These are phyloP conservation scores for Maccullochella peelii DNA, from an alignment of 2,113 vertebrate species.

Conservation along the genomic window DNA sequence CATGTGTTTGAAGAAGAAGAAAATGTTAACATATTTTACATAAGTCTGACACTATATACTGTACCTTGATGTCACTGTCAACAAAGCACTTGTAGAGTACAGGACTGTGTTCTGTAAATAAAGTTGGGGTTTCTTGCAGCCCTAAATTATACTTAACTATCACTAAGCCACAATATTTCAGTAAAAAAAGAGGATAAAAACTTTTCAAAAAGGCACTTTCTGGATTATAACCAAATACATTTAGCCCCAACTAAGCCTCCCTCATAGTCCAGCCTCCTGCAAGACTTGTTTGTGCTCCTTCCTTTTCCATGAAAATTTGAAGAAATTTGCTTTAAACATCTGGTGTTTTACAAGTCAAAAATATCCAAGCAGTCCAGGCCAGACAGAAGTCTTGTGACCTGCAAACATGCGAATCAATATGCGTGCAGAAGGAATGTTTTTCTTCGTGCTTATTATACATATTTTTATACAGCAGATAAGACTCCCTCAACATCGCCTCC, in stretches of 20 bases:
- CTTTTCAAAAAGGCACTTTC: background rate
- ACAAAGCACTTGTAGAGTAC: background rate
- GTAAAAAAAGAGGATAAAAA: background rate
- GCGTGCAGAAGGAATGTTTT: background rate
- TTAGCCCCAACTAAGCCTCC: background rate
- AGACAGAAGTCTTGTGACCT: slow-evolving; percentile 5
- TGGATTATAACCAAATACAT: background rate
- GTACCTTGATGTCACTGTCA: no score
- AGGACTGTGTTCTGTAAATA: no score
- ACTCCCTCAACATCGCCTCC: background rate
- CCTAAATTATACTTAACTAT: background rate
- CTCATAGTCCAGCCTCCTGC: background rate
- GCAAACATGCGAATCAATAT: background rate
- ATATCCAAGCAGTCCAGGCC: background rate
- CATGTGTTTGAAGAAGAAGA: no score
- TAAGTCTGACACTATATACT: background rate
- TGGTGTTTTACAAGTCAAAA: slow-evolving; percentile 9
- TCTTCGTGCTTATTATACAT: background rate
- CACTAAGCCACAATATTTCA: background rate
- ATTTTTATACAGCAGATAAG: background rate
- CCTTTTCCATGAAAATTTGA: background rate
- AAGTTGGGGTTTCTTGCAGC: background rate
- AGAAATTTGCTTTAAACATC: slow-evolving; percentile 17
- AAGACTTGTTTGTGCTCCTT: background rate
- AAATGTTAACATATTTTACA: background rate